Evolutionary conservation across 2,113 vertebrate genomes (phyloP).

Genomic region (Rallus limicola): DNA sequence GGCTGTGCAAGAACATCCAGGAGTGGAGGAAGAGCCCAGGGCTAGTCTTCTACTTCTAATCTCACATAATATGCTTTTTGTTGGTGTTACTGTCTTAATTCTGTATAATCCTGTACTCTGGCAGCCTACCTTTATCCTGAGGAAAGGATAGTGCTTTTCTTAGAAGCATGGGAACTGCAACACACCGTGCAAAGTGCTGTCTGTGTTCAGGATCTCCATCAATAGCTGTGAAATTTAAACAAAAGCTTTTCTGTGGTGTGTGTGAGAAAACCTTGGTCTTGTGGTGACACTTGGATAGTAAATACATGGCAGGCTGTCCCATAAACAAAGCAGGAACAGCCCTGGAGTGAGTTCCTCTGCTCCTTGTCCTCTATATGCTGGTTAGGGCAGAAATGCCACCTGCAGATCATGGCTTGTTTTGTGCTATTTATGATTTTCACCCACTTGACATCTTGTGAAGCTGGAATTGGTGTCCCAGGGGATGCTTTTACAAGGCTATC

Average conservation of each 20-base stretch:
- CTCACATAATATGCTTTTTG: neutral
- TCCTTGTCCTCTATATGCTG: accelerated
- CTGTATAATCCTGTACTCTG: neutral
- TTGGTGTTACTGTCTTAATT: neutral
- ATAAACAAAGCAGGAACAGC: neutral
- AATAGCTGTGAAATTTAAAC: neutral
- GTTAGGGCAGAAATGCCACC: neutral
- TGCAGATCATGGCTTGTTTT: neutral
- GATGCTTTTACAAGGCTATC: neutral
- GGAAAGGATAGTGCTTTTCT: neutral
- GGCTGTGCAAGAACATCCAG: neutral
- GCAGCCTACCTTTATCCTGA: neutral
- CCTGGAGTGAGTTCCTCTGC: neutral
- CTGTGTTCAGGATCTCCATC: neutral
- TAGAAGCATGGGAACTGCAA: neutral
- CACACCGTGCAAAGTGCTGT: neutral
- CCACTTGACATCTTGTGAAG: neutral
- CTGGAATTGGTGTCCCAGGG: neutral
- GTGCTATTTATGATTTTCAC: neutral
- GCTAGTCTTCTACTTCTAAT: neutral
- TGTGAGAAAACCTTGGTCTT: neutral
- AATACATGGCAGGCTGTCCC: accelerated
- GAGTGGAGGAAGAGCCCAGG: neutral
- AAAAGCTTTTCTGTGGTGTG: neutral
- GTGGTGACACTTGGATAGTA: neutral